Percentiles rank a stretch among this genome's conserved stretches.
These are phyloP conservation scores for Exephanes ischioxanthus DNA, from an alignment of 2,888 invertebrate species.

Conservation along the genomic window DNA sequence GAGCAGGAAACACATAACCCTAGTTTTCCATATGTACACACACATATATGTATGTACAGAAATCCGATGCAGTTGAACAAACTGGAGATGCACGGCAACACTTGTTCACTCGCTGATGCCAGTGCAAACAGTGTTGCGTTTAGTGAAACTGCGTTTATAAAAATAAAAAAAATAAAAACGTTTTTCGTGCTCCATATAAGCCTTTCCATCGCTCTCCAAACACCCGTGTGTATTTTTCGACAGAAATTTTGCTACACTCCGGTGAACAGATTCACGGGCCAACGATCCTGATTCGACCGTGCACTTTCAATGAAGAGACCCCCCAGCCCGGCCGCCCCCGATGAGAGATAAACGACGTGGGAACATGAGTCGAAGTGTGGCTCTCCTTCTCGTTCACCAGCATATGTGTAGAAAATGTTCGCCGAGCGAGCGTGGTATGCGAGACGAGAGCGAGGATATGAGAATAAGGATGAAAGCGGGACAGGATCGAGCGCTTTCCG, in stretches of 20 bases:
- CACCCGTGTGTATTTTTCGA: constrained; percentile 44
- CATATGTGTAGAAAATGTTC: constrained; percentile 22
- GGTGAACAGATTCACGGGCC: constrained; percentile 68
- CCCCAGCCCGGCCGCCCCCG: not conserved
- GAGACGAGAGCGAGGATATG: constrained; percentile 29
- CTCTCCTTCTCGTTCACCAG: not conserved
- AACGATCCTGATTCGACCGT: constrained; percentile 63
- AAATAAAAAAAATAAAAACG: constrained; percentile 37
- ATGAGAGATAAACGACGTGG: constrained; percentile 56
- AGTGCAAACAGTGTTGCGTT: constrained; percentile 23
- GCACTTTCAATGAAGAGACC: constrained; percentile 56
- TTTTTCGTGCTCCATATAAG: constrained; percentile 37
- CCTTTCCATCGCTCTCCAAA: constrained; percentile 25
- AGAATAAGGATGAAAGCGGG: constrained; percentile 59
- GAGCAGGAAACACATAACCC: not conserved
- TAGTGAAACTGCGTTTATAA: constrained; percentile 33
- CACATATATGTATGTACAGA: not conserved
- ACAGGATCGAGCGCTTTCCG: constrained; percentile 21
- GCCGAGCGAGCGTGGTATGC: not conserved
- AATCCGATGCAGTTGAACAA: not conserved
- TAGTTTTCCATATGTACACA: not conserved
- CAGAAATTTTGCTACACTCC: constrained; percentile 69
- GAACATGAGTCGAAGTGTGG: constrained; percentile 38
- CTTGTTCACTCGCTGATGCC: constrained; percentile 38
- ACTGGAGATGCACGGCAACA: not conserved